phyloP scores from a whole-genome alignment of 2,797 vertebrate genomes.

The Sebastes hopkinsi region DNA sequence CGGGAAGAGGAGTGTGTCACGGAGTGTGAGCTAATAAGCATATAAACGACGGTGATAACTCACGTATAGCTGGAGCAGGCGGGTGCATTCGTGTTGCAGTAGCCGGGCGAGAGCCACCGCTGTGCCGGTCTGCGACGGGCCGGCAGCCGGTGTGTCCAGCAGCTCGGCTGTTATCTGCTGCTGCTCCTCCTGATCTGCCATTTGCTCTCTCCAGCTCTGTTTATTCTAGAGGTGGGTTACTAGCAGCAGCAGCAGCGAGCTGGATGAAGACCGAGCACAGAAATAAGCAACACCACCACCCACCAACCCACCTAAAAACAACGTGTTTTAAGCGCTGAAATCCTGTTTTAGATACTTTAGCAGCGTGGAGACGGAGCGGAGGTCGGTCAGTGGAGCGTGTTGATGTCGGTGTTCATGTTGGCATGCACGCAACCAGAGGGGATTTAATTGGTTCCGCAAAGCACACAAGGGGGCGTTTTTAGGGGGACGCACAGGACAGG shows the following conservation, averaged over 20 bases:
- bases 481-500: constrained; percentile 34
- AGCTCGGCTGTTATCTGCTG: constrained; percentile 33
- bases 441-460: constrained; percentile 74
- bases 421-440: constrained; percentile 23
- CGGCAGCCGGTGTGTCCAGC: constrained; percentile 44
- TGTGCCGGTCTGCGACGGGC: constrained; percentile 52
- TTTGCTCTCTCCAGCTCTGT: constrained; percentile 50
- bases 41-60: constrained; percentile 52
- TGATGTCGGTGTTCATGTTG: constrained; percentile 48
- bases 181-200: constrained; percentile 65
- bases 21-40: neutral
- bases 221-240: constrained; percentile 19
- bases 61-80: constrained; percentile 80
- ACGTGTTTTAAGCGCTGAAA: neutral
- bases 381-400: constrained; percentile 15
- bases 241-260: constrained; percentile 21
- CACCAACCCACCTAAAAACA: neutral
- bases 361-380: neutral
- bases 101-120: constrained; percentile 78
- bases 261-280: constrained; percentile 18
- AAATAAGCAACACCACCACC: neutral
- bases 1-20: neutral
- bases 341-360: neutral
- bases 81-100: constrained; percentile 72
- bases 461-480: constrained; percentile 54